Conservation (phyloP, 2,888 invertebrate genomes). For the Acholoe squamosa region DNA sequence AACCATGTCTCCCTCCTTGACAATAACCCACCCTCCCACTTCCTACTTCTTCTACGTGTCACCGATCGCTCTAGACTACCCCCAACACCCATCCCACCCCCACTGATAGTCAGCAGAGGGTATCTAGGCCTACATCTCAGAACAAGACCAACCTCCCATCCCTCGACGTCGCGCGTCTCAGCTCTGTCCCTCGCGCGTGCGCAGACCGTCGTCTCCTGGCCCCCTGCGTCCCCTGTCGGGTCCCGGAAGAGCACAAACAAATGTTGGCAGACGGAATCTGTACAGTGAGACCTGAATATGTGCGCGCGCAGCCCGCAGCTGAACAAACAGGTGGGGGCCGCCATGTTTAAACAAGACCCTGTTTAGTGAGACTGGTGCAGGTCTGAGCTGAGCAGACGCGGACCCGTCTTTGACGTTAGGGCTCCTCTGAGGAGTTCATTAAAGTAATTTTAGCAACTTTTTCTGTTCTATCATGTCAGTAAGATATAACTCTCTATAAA, state of each 20-base stretch:
- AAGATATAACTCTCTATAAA: no score
- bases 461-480: no score
- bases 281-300: slow-evolving; percentile 54
- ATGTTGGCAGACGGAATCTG: slow-evolving; percentile 61
- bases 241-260: slow-evolving; percentile 57
- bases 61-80: background rate
- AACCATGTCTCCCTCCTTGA: background rate
- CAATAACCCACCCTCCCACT: background rate
- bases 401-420: no score
- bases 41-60: background rate
- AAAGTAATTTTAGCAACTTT: no score
- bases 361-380: no score
- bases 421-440: no score
- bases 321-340: slow-evolving; percentile 61
- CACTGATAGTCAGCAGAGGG: no score
- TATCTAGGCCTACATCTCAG: no score
- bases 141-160: background rate
- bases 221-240: slow-evolving; percentile 15
- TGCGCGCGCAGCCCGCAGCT: slow-evolving; percentile 60
- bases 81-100: background rate
- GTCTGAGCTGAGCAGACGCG: no score
- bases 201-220: background rate
- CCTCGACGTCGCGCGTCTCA: background rate
- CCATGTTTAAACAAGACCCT: slow-evolving; percentile 63
- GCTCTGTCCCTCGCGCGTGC: slow-evolving; percentile 11